phyloP scores from a whole-genome alignment of 2,113 vertebrate species.

The Eonycteris spelaea region DNA sequence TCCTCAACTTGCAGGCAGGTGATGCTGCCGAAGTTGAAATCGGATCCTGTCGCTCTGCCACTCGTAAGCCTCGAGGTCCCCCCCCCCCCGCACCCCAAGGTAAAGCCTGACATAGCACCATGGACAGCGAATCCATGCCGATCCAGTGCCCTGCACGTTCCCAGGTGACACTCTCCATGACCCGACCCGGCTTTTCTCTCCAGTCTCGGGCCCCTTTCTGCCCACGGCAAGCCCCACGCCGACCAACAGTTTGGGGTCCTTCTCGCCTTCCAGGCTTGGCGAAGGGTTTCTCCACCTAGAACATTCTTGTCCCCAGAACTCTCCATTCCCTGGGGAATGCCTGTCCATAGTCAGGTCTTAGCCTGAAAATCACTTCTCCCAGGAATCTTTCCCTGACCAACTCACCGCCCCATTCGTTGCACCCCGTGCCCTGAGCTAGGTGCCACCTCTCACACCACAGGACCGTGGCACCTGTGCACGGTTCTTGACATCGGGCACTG shows the following conservation, averaged over 20 bases:
- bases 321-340: not conserved
- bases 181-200: not conserved
- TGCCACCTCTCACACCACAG: not conserved
- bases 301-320: not conserved
- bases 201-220: fast-evolving
- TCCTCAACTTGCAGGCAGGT: not conserved
- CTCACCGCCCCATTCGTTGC: not conserved
- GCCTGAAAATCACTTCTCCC: not conserved
- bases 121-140: not conserved
- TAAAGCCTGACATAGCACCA: fast-evolving
- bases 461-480: not conserved
- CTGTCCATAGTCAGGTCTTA: not conserved
- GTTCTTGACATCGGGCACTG: too few species aligned
- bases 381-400: not conserved
- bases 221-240: fast-evolving
- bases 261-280: not conserved
- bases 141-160: too few species aligned
- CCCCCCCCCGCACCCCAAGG: not conserved
- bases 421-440: not conserved
- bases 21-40: not conserved
- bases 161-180: fast-evolving
- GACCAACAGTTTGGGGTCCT: not conserved
- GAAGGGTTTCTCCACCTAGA: not conserved
- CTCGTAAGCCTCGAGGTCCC: too few species aligned
- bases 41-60: not conserved